These are phyloP conservation scores for Myiopsitta monachus DNA, from an alignment of 2,113 vertebrate genomes.

Conservation along the genomic window DNA sequence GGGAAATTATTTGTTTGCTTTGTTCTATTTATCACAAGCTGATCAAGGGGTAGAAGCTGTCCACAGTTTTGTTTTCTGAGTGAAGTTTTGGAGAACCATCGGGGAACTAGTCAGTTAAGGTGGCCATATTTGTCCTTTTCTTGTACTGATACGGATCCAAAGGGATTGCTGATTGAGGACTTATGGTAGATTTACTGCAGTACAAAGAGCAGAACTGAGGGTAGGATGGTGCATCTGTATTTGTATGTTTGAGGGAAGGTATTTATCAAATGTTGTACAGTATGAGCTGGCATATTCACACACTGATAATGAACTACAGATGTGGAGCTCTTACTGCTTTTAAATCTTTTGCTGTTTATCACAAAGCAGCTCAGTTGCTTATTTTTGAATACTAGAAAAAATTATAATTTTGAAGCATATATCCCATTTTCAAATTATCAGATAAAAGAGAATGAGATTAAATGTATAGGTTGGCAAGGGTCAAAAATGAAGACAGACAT, in stretches of 20 bases:
- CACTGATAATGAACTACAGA: neutral
- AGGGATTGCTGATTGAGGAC: neutral
- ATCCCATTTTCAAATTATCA: constrained; percentile 11
- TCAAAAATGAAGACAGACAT: neutral
- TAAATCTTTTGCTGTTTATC: neutral
- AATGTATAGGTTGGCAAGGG: neutral
- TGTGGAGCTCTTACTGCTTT: neutral
- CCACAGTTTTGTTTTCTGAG: neutral
- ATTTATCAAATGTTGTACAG: neutral
- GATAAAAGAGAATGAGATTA: constrained; percentile 1
- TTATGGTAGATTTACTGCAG: neutral
- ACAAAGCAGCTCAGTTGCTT: neutral
- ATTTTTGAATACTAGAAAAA: neutral
- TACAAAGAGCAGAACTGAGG: neutral
- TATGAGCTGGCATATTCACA: neutral
- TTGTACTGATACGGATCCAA: neutral
- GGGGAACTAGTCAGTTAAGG: neutral
- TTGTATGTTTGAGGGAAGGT: neutral
- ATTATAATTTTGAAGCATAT: neutral
- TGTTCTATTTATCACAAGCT: neutral
- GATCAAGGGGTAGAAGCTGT: neutral
- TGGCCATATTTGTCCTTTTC: neutral
- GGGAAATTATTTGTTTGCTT: neutral
- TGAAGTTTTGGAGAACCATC: neutral
- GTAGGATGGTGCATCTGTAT: neutral